Base-by-base conservation (phyloP, 2,888 invertebrate species). In the Teleiodes luculella region DNA sequence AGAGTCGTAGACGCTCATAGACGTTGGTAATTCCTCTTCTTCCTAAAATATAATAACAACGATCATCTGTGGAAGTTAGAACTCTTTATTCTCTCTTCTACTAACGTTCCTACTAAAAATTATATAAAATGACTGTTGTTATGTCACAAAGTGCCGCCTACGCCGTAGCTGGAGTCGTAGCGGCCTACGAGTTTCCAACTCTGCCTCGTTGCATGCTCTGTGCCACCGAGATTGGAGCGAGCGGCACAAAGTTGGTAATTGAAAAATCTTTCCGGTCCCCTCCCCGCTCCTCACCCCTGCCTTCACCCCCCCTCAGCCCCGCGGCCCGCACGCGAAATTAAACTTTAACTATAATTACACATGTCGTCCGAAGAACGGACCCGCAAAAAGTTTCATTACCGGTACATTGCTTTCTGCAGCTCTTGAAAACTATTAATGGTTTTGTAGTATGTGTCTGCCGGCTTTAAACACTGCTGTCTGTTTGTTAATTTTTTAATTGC, bases 241-340 rank as follows among this genome's bases (percentile, higher is more conserved):
- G 68, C 76, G 79, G 83, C 80, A 83, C 82, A 82, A 83, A 86
- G 80, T 86, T 83, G 78, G 84, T 86, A 86, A 86, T 86, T 86
- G 86, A 86, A 86, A 86, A 86, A 85, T 86, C 83, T 84, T 81
- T 81, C 80, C 76, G 76, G 71, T 72, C 70, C 46, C 56, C 28
- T 46, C 35, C 51, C 47, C 51, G 28, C 41, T 48, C 20, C 54
- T 55, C 49, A 48, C 54, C 53, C 54, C 52, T 51, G 7, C 52
- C 49, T 56, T 49, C 54, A 55, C 59, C 57, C 64, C 57, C 41
- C 52, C 57, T 54, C 33, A 16, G 5, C 57, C 64, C 28, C 52
- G 41, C 50, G 52, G 53, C 45, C 48, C 57, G 56, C 33, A 33
- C 31, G 43, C 52, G 39, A 59, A 62, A 63, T 63, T 63, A 61